phyloP scores from a whole-genome alignment of 2,797 vertebrate genomes.

The Enteromius fasciolatus region DNA sequence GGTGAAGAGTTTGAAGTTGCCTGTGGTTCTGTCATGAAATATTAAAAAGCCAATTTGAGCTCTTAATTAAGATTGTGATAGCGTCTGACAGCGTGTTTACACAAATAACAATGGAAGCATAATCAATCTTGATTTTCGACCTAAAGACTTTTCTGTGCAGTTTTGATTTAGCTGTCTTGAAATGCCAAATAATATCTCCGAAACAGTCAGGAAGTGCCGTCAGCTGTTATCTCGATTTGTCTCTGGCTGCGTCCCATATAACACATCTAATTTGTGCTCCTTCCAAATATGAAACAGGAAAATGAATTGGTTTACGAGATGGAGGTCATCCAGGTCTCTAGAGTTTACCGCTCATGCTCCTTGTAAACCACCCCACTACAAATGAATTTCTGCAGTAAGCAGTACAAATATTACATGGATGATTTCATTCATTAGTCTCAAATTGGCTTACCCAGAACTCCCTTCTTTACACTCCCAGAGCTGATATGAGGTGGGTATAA shows the following conservation, averaged over 20 bases:
- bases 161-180: not conserved
- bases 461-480: constrained; percentile 39
- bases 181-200: not conserved
- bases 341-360: constrained; percentile 14
- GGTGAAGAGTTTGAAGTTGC: constrained; percentile 22
- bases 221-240: not conserved
- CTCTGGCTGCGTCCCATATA: not conserved
- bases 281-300: constrained; percentile 31
- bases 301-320: constrained; percentile 32
- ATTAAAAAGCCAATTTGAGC: constrained; percentile 15
- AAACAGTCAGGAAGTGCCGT: not conserved
- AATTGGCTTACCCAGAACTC: constrained; percentile 49
- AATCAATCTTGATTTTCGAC: constrained; percentile 28
- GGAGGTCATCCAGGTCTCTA: constrained; percentile 39
- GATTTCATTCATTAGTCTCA: constrained; percentile 51
- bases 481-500: constrained; percentile 45
- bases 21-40: not conserved
- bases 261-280: constrained; percentile 6
- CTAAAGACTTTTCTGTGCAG: not conserved
- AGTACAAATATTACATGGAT: constrained; percentile 49
- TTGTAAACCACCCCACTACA: constrained; percentile 33
- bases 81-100: constrained; percentile 9
- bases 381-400: constrained; percentile 49
- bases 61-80: constrained; percentile 19
- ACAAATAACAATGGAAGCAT: not conserved